Evolutionary conservation across 1,140 invertebrate species (phyloP).

Genomic region (Polypedilum pembai): DNA sequence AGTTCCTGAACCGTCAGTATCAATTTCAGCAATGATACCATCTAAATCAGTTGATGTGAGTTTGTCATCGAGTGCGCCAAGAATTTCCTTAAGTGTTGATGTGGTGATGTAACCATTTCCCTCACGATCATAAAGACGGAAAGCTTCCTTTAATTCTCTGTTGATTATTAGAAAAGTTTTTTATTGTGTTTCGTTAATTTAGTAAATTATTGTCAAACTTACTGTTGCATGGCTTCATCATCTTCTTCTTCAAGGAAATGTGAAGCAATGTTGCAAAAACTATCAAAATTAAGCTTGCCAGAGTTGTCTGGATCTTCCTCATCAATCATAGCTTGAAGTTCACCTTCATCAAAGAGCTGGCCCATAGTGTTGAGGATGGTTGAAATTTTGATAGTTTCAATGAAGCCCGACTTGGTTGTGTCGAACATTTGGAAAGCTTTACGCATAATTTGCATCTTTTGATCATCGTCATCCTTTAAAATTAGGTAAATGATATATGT

Average conservation of each 20-base stretch:
- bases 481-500: too few species aligned
- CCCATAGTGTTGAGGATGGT: conserved; percentile 92
- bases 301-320: conserved; percentile 79
- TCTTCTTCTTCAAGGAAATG: conserved; percentile 87
- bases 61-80: conserved; percentile 84
- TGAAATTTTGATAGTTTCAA: conserved; percentile 80
- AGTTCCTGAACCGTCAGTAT: conserved; percentile 87
- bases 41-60: conserved; percentile 74
- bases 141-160: conserved; percentile 82
- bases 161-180: background rate
- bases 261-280: conserved; percentile 82
- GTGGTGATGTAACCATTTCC: conserved; percentile 93
- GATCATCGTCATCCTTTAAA: conserved; percentile 54
- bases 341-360: conserved; percentile 80
- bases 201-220: background rate
- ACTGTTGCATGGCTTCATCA: conserved; percentile 83
- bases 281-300: conserved; percentile 89
- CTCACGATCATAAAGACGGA: conserved; percentile 67
- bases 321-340: conserved; percentile 71
- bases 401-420: conserved; percentile 80
- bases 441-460: conserved; percentile 79
- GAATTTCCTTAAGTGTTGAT: conserved; percentile 77
- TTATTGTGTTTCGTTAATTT: background rate
- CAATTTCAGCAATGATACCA: conserved; percentile 87
- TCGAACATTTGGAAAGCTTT: conserved; percentile 95